Evolutionary conservation across 1,140 invertebrate genomes (phyloP).

Genomic region (Helicoverpa armigera): DNA sequence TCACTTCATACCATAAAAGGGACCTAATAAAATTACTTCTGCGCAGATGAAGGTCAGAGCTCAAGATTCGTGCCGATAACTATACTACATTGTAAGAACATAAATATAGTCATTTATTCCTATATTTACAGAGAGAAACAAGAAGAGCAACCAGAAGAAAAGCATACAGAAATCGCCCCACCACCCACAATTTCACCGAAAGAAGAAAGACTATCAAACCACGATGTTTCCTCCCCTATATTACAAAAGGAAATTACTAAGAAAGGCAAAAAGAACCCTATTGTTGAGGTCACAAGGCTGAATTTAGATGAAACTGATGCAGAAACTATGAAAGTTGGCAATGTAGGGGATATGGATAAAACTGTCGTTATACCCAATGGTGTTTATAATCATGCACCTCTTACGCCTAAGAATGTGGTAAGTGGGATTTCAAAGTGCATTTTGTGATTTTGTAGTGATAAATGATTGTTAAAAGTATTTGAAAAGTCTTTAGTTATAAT

Average conservation of each 20-base stretch:
- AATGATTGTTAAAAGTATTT: not conserved
- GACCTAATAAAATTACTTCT: no score
- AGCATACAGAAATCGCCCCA: constrained; percentile 47
- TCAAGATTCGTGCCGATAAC: no score
- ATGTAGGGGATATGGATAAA: constrained; percentile 63
- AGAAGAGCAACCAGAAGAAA: constrained; percentile 63
- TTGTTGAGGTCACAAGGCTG: not conserved
- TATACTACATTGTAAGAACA: no score
- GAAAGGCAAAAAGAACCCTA: constrained; percentile 46
- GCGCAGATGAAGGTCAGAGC: no score
- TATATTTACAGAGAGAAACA: constrained; percentile 63
- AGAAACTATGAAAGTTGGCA: constrained; percentile 39
- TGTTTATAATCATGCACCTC: constrained; percentile 65
- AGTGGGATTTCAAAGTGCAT: no score
- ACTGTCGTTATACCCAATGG: constrained; percentile 71
- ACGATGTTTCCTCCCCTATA: constrained; percentile 58
- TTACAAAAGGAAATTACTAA: constrained; percentile 50
- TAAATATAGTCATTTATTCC: no score
- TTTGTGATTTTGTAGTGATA: not conserved
- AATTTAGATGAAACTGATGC: constrained; percentile 21
- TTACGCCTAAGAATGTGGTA: constrained; percentile 68
- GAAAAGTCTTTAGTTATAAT: no score
- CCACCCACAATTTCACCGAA: constrained; percentile 54
- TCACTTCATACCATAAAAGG: no score
- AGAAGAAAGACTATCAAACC: constrained; percentile 57